Conservation (phyloP, 2,797 vertebrate genomes). For the Argya squamiceps region DNA sequence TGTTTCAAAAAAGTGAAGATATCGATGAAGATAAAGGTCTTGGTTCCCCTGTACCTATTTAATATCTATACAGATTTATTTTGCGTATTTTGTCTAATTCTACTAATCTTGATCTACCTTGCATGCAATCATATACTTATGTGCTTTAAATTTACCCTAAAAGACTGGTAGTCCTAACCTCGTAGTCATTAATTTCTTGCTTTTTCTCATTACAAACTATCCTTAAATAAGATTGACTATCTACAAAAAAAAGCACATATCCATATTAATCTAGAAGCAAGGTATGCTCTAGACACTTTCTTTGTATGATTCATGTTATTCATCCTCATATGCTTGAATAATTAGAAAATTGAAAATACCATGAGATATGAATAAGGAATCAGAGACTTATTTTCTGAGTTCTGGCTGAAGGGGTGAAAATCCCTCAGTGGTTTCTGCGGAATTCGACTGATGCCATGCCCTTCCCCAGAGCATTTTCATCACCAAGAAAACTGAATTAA, state of each 20-base stretch:
- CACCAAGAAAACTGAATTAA: neutral
- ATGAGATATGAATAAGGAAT: neutral
- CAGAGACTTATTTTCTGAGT: neutral
- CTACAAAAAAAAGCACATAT: neutral
- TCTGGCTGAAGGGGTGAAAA: neutral
- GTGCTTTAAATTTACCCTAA: neutral
- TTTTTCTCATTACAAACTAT: neutral
- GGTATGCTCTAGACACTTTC: neutral
- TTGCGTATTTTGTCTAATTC: neutral
- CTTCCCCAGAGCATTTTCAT: neutral
- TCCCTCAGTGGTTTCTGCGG: neutral
- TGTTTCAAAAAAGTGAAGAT: neutral
- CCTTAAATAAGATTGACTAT: neutral
- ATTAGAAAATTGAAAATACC: neutral
- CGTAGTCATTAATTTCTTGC: neutral
- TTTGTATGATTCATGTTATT: neutral
- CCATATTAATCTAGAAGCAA: neutral
- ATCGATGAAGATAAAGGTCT: neutral
- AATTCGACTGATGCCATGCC: neutral
- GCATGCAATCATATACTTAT: rapidly evolving
- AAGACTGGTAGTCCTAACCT: neutral
- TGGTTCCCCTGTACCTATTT: neutral
- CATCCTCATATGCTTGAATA: neutral
- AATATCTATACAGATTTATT: neutral
- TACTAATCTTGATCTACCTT: neutral